phyloP scores from a whole-genome alignment of 2,888 invertebrate genomes.

The Zaprionus obscuricornis region DNA sequence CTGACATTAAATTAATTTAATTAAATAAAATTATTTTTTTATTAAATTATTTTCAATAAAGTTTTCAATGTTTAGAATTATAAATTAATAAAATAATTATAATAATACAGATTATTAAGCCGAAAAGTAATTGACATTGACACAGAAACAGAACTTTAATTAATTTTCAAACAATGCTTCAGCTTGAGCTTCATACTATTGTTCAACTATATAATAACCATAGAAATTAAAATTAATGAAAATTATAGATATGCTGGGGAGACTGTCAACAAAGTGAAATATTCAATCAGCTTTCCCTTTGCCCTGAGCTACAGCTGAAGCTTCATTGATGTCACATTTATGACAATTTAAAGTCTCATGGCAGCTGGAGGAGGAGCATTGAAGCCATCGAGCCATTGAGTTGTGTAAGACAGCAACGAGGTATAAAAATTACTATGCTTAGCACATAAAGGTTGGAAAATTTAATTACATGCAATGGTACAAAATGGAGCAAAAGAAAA shows the following conservation, averaged over 20 bases:
- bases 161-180: too few relatives aligned
- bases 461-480: conserved; percentile 64
- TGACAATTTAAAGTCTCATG: conserved; percentile 63
- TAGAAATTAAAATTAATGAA: conserved; percentile 58
- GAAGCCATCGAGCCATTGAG: background rate
- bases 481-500: background rate
- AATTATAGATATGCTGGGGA: conserved; percentile 64
- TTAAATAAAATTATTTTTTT: too few relatives aligned
- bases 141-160: too few relatives aligned
- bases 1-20: too few relatives aligned
- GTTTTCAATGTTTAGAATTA: too few relatives aligned
- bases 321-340: conserved; percentile 40
- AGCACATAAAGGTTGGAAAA: conserved; percentile 73
- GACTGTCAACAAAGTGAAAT: conserved; percentile 46
- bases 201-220: background rate
- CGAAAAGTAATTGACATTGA: too few relatives aligned
- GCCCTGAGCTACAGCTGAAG: conserved; percentile 1
- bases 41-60: too few relatives aligned
- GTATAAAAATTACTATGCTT: conserved; percentile 67
- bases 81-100: too few relatives aligned
- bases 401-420: background rate
- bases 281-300: background rate
- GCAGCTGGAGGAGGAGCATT: conserved; percentile 22
- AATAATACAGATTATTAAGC: too few relatives aligned
- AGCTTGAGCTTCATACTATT: too few relatives aligned